Evolutionary conservation across 2,113 vertebrate species (phyloP), one percentile per base, ranked within the genome.

Genomic region (Ciconia stormi): DNA sequence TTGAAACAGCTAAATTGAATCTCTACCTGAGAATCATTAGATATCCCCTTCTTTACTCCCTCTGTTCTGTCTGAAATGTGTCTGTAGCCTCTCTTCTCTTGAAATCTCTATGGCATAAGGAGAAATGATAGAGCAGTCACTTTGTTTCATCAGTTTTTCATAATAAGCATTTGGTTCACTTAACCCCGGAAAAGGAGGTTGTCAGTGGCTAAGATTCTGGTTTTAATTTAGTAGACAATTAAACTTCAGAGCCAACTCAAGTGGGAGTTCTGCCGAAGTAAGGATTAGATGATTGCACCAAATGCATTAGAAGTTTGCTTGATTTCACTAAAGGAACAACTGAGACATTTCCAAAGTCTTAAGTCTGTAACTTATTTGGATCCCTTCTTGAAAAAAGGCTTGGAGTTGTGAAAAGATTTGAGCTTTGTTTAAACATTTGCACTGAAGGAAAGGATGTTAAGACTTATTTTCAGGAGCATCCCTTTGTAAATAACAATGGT

Each of bases 1-100:
- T 92, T 88, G 73, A 93, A 95, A 44, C 66, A 78, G 44, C 74
- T 82, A 53, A 78, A 56, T 62, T 32, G 23, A 86, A 79, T 91
- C 36, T 89, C 8, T 72, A 62, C 20, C 19, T 9, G 38, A 71
- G 42, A 80, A 71, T 82, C 38, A 29, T 79, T 55, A 87, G 46
- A 42, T 80, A 90, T 10, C 26, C 50, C n/a, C 13, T 85, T 88
- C 72, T 77, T 90, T 89, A 36, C 15, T 77, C 59, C 42, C 46
- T 78, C 66, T 80, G 4, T 74, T 94, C 49, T 91, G 32, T 90
- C 27, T 87, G 56, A 55, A 66, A 72, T 23, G 21, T 85, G 34
- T 58, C 52, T 67, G 10, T 92, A 82, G 61, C 34, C 42, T 85
- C 22, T 72, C 38, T 80, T 89, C 47, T 78, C 34, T 79, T 85